Conservation (phyloP, 2,888 invertebrate genomes). For the Eustalomyia histrio region DNA sequence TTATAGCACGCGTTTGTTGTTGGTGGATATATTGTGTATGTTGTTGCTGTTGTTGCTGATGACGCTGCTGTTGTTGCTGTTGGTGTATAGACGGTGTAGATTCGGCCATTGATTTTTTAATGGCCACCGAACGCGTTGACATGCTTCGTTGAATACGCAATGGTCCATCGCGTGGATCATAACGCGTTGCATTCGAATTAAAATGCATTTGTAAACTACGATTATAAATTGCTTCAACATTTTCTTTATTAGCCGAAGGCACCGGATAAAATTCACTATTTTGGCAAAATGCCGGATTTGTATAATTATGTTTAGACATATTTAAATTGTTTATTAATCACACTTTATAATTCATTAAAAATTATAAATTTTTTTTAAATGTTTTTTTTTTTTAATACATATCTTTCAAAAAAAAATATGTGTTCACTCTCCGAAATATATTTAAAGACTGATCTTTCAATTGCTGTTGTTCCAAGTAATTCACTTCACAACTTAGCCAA, state of each 20-base stretch:
- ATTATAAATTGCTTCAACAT: slow-evolving; percentile 75
- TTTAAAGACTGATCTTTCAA: slow-evolving; percentile 50
- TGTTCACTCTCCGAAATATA: slow-evolving; percentile 48
- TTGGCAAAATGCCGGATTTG: slow-evolving; percentile 89
- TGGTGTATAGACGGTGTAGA: slow-evolving; percentile 67
- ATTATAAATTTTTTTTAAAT: slow-evolving; percentile 6
- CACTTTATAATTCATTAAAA: slow-evolving; percentile 20
- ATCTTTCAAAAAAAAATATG: slow-evolving; percentile 14
- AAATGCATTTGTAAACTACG: slow-evolving; percentile 75
- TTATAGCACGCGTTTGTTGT: slow-evolving; percentile 45
- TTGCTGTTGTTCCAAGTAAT: slow-evolving; percentile 37
- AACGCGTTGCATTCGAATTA: slow-evolving; percentile 58
- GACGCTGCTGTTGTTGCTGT: slow-evolving; percentile 67
- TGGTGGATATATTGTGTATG: slow-evolving; percentile 65
- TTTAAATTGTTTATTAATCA: neutral
- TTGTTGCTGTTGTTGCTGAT: slow-evolving; percentile 59
- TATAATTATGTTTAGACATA: slow-evolving; percentile 82
- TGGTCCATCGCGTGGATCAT: slow-evolving; percentile 75
- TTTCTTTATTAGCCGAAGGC: slow-evolving; percentile 73
- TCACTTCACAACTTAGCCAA: slow-evolving; percentile 47
- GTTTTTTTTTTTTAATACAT: slow-evolving; percentile 16
- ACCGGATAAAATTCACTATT: slow-evolving; percentile 84
- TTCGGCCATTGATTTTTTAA: slow-evolving; percentile 62
- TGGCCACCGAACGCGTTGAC: slow-evolving; percentile 78
- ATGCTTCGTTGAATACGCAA: slow-evolving; percentile 79